Evolutionary conservation across 1,140 invertebrate genomes (phyloP), one percentile per base, ranked within the genome.

Genomic region (Littorina saxatilis): DNA sequence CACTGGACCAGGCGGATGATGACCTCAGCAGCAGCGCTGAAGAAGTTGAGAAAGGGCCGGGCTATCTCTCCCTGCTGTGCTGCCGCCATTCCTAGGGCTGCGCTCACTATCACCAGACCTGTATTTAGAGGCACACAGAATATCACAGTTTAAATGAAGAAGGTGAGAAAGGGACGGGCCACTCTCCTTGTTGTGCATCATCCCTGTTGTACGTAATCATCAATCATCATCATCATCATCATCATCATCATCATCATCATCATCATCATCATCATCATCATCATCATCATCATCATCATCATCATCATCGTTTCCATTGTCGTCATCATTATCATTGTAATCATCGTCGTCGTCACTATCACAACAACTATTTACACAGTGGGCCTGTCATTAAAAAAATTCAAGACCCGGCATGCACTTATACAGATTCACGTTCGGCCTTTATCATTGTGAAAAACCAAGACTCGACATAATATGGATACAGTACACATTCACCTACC

Each of bases 1-100:
- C 84, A 84, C 17, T 72, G 80, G 73, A 88, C 77, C 1, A 88
- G 55, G 29, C 43, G 73, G 63, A 86, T 85, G n/a, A 87, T 79
- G 20, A 88, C 79, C n/a, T 83, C 70, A 11, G 83, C 79, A 5
- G 82, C 76, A 11, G 87, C 73, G 15, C 37, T 40, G 76, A 88
- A 88, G 81, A 89, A 87, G 4, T 74, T 55, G 17, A 86, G 74
- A 47, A 89, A 88, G 17, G 81, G 84, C 37, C 47, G 68, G 23
- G 55, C 81, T 15, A 88, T 92, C 93, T 90, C 95, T 96, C 96
- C 97, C 95, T 97, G 97, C 0, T 97, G 95, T 27, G 95, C 95
- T 1, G 95, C 96, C 27, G 98, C 96, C 17, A 92, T 87, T 32
- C 86, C 86, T 37, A 87, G 20, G 9, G 80, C 70, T 5, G 81